These are phyloP conservation scores for Apis laboriosa DNA, from an alignment of 1,140 invertebrate species.

Conservation along the genomic window DNA sequence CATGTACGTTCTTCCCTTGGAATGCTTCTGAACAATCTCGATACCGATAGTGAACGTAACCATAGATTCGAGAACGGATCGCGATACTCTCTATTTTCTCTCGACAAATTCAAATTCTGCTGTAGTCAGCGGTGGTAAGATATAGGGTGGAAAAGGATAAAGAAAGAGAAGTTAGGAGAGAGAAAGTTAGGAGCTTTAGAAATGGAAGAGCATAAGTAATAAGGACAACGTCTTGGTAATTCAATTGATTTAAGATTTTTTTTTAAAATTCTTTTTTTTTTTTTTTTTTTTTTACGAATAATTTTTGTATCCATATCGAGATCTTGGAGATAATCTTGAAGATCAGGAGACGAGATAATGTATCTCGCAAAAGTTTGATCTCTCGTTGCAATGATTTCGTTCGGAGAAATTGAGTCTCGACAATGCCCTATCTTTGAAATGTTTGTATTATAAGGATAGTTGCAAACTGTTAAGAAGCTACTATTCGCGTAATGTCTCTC, in stretches of 20 bases:
- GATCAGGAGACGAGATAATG: neutral
- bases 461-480: slow-evolving; percentile 55
- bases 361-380: slow-evolving; percentile 13
- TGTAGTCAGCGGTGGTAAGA: slow-evolving; percentile 35
- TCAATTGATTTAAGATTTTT: slow-evolving; percentile 35
- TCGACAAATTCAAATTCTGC: slow-evolving; percentile 52
- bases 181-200: neutral
- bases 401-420: slow-evolving; percentile 66
- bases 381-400: slow-evolving; percentile 47
- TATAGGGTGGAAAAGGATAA: neutral
- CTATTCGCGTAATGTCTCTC: neutral
- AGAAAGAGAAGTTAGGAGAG: neutral
- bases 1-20: slow-evolving; percentile 15
- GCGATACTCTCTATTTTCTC: slow-evolving; percentile 40
- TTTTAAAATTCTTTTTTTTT: slow-evolving; percentile 10
- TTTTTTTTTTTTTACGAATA: neutral
- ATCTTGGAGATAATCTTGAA: slow-evolving; percentile 19
- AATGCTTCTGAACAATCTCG: slow-evolving; percentile 20
- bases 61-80: slow-evolving; percentile 37
- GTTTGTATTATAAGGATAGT: slow-evolving; percentile 14
- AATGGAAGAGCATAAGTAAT: neutral
- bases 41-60: slow-evolving; percentile 44
- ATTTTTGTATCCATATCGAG: neutral
- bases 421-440: slow-evolving; percentile 25
- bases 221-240: slow-evolving; percentile 16